These are phyloP conservation scores for Barbus barbus DNA, from an alignment of 2,113 vertebrate species.

Conservation along the genomic window DNA sequence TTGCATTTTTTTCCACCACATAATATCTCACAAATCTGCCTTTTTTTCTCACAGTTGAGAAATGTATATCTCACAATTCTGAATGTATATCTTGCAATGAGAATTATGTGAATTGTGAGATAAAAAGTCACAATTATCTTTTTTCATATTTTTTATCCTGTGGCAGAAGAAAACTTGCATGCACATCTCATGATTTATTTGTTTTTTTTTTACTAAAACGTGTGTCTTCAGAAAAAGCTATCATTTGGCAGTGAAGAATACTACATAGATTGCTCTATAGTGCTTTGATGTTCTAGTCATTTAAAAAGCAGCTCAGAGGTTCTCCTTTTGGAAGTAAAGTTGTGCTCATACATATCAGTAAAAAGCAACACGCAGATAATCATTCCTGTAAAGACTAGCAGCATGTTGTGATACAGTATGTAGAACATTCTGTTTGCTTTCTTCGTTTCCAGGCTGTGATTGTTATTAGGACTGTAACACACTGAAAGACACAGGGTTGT, in stretches of 20 bases:
- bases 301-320: not conserved
- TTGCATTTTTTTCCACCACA: too few relatives aligned
- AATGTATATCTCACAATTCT: too few relatives aligned
- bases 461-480: constrained; percentile 12
- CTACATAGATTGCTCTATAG: not conserved
- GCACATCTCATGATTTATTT: not conserved
- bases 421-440: not conserved
- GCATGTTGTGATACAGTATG: not conserved
- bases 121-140: too few relatives aligned
- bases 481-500: constrained; percentile 59
- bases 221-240: not conserved
- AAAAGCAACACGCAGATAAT: not conserved
- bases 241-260: not conserved
- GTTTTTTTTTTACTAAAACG: not conserved
- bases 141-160: not conserved
- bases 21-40: too few relatives aligned
- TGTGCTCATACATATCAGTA: not conserved
- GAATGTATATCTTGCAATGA: too few relatives aligned
- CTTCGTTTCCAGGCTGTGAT: not conserved
- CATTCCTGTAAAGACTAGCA: not conserved
- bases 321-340: not conserved
- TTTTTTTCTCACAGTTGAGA: too few relatives aligned
- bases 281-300: not conserved
- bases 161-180: too few relatives aligned
- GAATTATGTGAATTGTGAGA: too few relatives aligned